Evolutionary conservation across 1,140 invertebrate genomes (phyloP), one percentile per base, ranked within the genome.

Genomic region (Phocides pigmalion): DNA sequence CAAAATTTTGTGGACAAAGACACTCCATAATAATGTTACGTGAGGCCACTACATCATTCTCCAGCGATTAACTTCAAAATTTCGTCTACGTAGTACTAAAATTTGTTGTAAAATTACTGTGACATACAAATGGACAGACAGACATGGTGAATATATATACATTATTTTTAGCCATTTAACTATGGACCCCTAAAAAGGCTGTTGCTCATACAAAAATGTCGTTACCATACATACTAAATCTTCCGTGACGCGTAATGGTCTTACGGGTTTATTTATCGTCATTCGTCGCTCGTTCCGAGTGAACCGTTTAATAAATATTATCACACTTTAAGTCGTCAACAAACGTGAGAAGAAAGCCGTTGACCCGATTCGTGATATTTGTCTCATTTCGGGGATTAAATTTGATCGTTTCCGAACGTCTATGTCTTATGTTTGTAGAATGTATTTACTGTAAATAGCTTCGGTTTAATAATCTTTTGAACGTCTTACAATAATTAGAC

Each of bases 281-380:
- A 39, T 39, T 39, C 68, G 74, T 76, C 76, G 76, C 74, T 82
- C 78, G 76, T 78, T 82, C 79, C 75, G 63, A 86, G 79, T 80
- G 81, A 89, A 84, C 79, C 72, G 79, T 90, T 90, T 90, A 90
- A 90, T 89, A 90, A 89, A 90, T 88, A 89, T 87, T 89, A 90
- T 90, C 87, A 89, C 88, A 87, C 78, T 90, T 84, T 82, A 81
- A 89, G 82, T 81, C 85, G 79, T 82, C 84, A 86, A 89, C 86
- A 88, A 90, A 89, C 87, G 87, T 89, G 88, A 87, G 88, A 90
- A 90, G 80, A 87, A 83, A 84, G 82, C 84, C 81, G 82, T 77
- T 89, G 88, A 89, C 87, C 88, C 81, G 76, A 81, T 87, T 89
- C 88, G 88, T 90, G 88, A 88, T 87, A 82, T 84, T 89, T 84